Conservation (phyloP, 2,888 invertebrate species). For the Apamea anceps region DNA sequence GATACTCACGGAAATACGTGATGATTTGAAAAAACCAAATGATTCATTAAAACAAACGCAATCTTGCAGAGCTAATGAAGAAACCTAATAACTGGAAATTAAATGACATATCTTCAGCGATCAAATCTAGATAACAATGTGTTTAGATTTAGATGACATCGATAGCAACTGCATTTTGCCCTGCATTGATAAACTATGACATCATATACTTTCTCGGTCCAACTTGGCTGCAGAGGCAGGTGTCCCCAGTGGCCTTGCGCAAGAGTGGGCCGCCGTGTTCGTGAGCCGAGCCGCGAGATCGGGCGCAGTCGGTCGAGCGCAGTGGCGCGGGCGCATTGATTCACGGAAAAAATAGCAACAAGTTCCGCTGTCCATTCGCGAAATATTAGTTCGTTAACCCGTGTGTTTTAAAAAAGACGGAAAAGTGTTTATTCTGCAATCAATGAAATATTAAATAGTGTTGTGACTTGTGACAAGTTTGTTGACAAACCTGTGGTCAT, state of each 20-base stretch:
- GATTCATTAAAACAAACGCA: conserved; percentile 24
- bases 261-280: conserved; percentile 70
- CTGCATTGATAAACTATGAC: conserved; percentile 74
- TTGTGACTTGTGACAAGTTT: conserved; percentile 65
- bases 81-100: conserved; percentile 27
- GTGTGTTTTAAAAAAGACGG: background rate
- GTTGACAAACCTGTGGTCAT: conserved; percentile 67
- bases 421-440: background rate
- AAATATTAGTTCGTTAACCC: conserved; percentile 50
- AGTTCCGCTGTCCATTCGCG: conserved; percentile 27
- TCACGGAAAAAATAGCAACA: conserved; percentile 47
- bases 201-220: conserved; percentile 80
- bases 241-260: conserved; percentile 79
- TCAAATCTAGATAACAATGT: conserved; percentile 28
- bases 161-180: conserved; percentile 53
- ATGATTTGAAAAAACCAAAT: conserved; percentile 25
- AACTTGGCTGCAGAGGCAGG: conserved; percentile 74
- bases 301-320: conserved; percentile 68
- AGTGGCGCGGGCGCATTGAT: conserved; percentile 70
- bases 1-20: conserved; percentile 27
- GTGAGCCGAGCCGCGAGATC: conserved; percentile 57
- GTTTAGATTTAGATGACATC: conserved; percentile 13
- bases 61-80: conserved; percentile 20
- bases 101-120: conserved; percentile 26
- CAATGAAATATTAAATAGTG: conserved; percentile 32